These are phyloP conservation scores for Enteromius viviparus DNA, from an alignment of 2,797 vertebrate genomes.

Conservation along the genomic window DNA sequence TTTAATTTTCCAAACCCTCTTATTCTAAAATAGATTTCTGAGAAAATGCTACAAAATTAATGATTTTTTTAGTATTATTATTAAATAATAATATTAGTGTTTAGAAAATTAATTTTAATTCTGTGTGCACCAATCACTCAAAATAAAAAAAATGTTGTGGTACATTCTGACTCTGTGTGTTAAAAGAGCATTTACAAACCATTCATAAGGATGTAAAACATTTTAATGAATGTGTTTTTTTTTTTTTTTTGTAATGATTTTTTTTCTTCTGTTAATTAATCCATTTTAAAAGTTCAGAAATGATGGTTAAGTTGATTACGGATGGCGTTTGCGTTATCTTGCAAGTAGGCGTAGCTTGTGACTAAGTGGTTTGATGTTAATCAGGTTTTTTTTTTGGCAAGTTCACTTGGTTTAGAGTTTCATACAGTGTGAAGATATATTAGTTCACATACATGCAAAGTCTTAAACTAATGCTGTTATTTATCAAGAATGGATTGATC, in stretches of 20 bases:
- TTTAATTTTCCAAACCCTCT: not conserved
- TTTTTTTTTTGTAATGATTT: not conserved
- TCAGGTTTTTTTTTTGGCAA: not conserved
- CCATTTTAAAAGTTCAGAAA: not conserved
- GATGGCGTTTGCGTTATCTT: not conserved
- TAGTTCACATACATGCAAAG: not conserved
- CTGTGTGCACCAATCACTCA: not conserved
- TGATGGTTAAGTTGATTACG: not conserved
- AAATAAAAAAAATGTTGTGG: not conserved
- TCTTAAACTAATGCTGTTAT: not conserved
- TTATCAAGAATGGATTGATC: not conserved
- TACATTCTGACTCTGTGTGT: not conserved
- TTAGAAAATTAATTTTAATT: not conserved
- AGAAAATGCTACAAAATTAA: not conserved
- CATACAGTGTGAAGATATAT: not conserved
- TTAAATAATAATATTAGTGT: not conserved
- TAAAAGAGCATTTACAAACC: not conserved
- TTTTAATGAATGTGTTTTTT: not conserved
- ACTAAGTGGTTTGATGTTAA: not conserved
- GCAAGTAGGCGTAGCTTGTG: not conserved
- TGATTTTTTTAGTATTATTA: too few species aligned
- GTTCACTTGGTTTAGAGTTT: not conserved
- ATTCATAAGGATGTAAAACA: not conserved
- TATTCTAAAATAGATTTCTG: constrained; percentile 13
- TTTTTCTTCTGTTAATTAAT: not conserved